These are phyloP conservation scores for Melanerpes formicivorus DNA, from an alignment of 2,113 vertebrate species.

Conservation along the genomic window DNA sequence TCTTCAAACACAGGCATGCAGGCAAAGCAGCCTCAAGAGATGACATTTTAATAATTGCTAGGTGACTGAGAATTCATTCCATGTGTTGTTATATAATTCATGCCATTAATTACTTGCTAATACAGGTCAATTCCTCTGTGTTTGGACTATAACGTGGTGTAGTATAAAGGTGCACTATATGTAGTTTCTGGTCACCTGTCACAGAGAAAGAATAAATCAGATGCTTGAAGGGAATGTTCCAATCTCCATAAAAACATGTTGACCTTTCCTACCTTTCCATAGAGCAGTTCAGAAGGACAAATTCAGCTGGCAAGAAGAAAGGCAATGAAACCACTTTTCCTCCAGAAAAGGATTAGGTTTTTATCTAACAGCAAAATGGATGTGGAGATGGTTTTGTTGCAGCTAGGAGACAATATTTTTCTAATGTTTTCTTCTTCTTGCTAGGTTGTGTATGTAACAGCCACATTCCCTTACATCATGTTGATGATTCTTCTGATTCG, in stretches of 20 bases:
- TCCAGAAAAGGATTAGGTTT: background rate
- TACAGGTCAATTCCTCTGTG: background rate
- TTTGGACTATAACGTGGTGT: background rate
- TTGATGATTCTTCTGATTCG: constrained; percentile 91
- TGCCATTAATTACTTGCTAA: background rate
- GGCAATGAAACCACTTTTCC: background rate
- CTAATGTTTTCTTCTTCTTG: background rate
- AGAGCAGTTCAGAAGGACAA: background rate
- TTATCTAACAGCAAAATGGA: background rate
- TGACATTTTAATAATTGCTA: background rate
- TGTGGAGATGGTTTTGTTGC: background rate
- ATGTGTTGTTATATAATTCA: background rate
- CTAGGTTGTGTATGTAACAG: constrained; percentile 97
- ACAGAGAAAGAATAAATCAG: background rate
- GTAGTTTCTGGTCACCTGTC: background rate
- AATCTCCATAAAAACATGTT: background rate
- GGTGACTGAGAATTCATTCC: background rate
- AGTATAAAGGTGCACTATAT: background rate
- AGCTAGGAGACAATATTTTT: background rate
- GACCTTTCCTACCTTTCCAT: background rate
- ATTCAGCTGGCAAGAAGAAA: background rate
- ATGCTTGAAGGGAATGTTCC: background rate
- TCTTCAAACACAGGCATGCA: background rate
- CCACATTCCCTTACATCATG: constrained; percentile 98
- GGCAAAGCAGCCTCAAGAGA: background rate